Percentiles rank a stretch among this genome's conserved stretches.
phyloP scores from a whole-genome alignment of 2,113 vertebrate species.

The Chionodraco myersi region DNA sequence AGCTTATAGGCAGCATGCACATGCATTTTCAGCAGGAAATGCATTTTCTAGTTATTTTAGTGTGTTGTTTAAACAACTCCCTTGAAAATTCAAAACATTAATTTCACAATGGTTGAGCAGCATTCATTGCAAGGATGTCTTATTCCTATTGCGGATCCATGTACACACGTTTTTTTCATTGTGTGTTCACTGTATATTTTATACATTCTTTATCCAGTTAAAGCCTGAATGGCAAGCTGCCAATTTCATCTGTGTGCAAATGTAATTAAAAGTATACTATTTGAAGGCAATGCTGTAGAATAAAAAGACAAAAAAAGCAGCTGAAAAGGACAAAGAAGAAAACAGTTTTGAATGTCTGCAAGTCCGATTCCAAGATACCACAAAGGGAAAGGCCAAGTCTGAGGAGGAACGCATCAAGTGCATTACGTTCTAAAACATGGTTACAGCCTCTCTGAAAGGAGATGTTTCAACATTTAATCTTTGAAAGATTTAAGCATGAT shows the following conservation, averaged over 20 bases:
- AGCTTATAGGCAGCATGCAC: too few relatives aligned
- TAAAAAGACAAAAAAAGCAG: conserved; percentile 2
- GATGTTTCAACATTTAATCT: neutral
- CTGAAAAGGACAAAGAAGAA: conserved; percentile 3
- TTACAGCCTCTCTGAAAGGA: neutral
- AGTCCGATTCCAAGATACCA: neutral
- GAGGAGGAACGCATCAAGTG: conserved; percentile 12
- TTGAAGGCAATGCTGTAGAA: neutral
- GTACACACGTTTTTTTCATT: neutral
- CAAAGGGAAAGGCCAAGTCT: conserved; percentile 6
- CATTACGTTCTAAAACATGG: neutral
- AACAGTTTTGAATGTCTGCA: conserved; percentile 4
- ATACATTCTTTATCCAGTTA: conserved; percentile 23
- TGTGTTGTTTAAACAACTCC: neutral
- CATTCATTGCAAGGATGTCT: neutral
- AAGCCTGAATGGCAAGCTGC: neutral
- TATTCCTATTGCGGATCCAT: neutral
- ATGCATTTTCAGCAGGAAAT: too few relatives aligned
- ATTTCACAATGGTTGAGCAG: neutral
- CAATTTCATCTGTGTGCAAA: conserved; percentile 28
- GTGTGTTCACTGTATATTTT: neutral
- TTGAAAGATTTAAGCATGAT: neutral
- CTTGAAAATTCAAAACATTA: neutral
- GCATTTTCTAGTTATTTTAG: too few relatives aligned
- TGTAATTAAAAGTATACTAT: neutral